Base-by-base conservation (phyloP, 1,140 invertebrate species). In the Bombus breviceps region DNA sequence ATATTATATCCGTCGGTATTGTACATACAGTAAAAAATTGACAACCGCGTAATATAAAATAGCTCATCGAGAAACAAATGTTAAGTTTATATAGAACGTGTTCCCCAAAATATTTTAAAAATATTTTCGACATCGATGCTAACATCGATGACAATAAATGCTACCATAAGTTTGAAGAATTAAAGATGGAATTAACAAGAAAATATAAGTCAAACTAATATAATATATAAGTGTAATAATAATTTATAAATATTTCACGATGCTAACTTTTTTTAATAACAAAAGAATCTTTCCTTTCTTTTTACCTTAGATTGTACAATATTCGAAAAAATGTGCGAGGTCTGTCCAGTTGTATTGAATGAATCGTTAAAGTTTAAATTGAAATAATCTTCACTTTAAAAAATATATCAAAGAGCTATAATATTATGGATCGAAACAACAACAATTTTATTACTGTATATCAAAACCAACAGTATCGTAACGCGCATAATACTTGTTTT, bases 381-480 rank as follows among this genome's bases (percentile, higher is more conserved):
- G 32, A 37, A 71, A 28, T 39, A 28, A 13, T 39, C 5, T 12
- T 37, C 15, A 25, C 8, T 69, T 39, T 10, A 6, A n/a, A 28
- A 6, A n/a, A 9, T 18, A 71, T 2, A 41, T 39, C 15, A 28
- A n/a, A n/a, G 15, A 74, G 18, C 13, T 74, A 74, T 28, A 57
- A 53, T 12, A 28, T 75, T 37, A 10, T 15, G 34, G 39, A 64
- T 43, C 1, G 10, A 13, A 71, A 47, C 1, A 78, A 39, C 8
- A 69, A 9, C 25, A 37, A 41, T 69, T 37, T 81, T 73, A 64
- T 74, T 74, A 82, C 37, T 74, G 83, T 74, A 80, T 37, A 74
- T 81, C 47, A 78, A 81, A 80, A 73, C 68, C 57, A 41, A 81
- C 66, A 78, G 39, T 78, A 74, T 22, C 15, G 25, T 64, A 66